Evolutionary conservation across 2,888 invertebrate genomes (phyloP).

Genomic region (Apamea anceps): DNA sequence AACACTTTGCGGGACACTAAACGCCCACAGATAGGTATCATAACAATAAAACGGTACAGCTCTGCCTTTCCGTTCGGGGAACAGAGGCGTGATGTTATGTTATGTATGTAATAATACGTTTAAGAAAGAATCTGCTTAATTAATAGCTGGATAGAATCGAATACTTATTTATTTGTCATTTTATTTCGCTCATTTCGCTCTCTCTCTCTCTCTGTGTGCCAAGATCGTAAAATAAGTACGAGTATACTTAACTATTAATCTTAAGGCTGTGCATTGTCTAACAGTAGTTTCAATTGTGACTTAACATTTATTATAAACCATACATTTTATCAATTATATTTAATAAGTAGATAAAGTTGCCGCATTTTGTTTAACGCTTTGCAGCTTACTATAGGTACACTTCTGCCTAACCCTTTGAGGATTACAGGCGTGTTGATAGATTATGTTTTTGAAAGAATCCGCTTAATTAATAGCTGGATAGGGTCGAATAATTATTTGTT

Average conservation of each 20-base stretch:
- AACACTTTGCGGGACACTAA: too few relatives aligned
- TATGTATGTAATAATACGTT: neutral
- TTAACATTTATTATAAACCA: neutral
- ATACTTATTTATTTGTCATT: neutral
- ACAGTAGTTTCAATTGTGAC: neutral
- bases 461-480: too few relatives aligned
- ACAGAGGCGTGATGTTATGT: neutral
- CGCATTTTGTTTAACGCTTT: neutral
- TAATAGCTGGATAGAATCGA: neutral
- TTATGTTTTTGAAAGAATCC: too few relatives aligned
- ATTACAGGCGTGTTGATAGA: too few relatives aligned
- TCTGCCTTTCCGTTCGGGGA: too few relatives aligned
- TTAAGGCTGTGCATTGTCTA: conserved; percentile 3
- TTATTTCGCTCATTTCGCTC: too few relatives aligned
- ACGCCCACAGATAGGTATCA: too few relatives aligned
- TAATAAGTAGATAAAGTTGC: neutral
- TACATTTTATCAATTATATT: conserved; percentile 1
- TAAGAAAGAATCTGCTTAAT: neutral
- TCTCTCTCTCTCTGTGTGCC: neutral
- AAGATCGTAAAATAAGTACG: neutral
- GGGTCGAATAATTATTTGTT: too few relatives aligned
- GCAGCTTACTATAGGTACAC: too few relatives aligned
- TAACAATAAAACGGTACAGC: too few relatives aligned
- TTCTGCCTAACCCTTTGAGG: too few relatives aligned
- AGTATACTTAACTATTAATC: neutral